A percentile compares a stretch with the other conserved stretches of the same genome.
Evolutionary conservation across 2,113 vertebrate species (phyloP).

Genomic region (Antechinus flavipes): DNA sequence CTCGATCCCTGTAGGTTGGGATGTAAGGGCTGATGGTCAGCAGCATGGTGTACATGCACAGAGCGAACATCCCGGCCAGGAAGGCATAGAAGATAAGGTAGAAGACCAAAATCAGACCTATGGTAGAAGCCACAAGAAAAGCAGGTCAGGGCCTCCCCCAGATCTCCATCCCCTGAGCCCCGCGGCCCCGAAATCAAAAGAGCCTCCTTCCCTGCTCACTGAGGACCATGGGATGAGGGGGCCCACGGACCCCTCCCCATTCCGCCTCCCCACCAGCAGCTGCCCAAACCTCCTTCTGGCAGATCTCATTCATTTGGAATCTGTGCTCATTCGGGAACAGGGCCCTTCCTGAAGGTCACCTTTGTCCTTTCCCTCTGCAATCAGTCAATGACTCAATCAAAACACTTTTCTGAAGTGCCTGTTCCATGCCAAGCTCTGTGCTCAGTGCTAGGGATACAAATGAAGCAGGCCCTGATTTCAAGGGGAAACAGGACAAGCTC

Average conservation of each 20-base stretch:
- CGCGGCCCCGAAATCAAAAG: background rate
- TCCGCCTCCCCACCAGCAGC: background rate
- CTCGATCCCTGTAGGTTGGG: conserved; percentile 92
- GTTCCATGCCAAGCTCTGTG: background rate
- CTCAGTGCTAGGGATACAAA: background rate
- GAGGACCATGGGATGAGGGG: background rate
- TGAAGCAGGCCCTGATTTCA: background rate
- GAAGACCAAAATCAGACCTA: conserved; percentile 95
- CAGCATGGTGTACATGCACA: conserved; percentile 94
- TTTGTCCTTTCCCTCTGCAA: conserved; percentile 24
- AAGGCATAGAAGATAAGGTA: conserved; percentile 93
- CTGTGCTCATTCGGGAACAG: conserved; percentile 4
- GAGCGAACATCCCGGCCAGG: conserved; percentile 95
- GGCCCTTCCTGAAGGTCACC: conserved; percentile 30
- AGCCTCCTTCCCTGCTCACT: background rate
- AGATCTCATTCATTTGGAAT: conserved; percentile 43
- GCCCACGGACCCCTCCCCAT: background rate
- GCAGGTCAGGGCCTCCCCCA: conserved; percentile 49
- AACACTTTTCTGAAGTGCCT: background rate
- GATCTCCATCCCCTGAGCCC: background rate
- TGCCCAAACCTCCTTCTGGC: conserved; percentile 44
- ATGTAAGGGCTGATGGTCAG: conserved; percentile 94
- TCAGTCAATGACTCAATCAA: background rate
- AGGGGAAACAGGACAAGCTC: background rate
- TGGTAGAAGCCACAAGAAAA: conserved; percentile 70